Base-by-base conservation (phyloP, 2,888 invertebrate species). In the Sesia apiformis region DNA sequence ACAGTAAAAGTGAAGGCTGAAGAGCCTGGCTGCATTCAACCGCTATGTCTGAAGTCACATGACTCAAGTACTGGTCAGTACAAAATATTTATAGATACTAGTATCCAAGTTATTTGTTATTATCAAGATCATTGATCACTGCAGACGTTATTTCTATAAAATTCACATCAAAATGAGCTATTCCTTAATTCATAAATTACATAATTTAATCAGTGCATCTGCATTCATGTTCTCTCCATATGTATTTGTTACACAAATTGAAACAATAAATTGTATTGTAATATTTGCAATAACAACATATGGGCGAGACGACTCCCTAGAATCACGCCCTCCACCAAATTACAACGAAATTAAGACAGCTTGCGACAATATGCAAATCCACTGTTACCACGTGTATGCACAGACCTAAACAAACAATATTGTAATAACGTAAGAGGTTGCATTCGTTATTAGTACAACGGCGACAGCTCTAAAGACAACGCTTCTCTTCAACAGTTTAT, bases 271-370 rank as follows among this genome's bases (percentile, higher is more conserved):
- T 86, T 87, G 84, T 72, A 78, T 72, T 70, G 78, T 73, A 74
- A 78, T 61, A 63, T 74, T 72, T 70, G 78, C 72, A 74, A 78
- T 61, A 64, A 73, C 77, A 72, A 76, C 82, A 84, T 80, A 78
- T 81, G 81, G 75, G 78, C 70, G 70, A 72, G 73, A 66, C 66
- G 62, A 58, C 57, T 52, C 54, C 55, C 55, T 54, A 56, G 63
- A 57, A 63, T 65, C 67, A 66, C 71, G 65, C 72, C 67, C 74
- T 52, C 62, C 70, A 63, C 70, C 78, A 73, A 73, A 78, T 84
- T 84, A 84, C 76, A 71, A 60, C 68, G 64, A 84, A 87, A 88
- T 87, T 86, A 87, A 87, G 88, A 86, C 83, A 83, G 83, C 81
- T 81, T 81, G 81, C 76, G 73, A 74, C 78, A 81, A 83, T 84